phyloP scores from a whole-genome alignment of 2,113 vertebrate genomes.

The Pomatorhinus ruficollis region DNA sequence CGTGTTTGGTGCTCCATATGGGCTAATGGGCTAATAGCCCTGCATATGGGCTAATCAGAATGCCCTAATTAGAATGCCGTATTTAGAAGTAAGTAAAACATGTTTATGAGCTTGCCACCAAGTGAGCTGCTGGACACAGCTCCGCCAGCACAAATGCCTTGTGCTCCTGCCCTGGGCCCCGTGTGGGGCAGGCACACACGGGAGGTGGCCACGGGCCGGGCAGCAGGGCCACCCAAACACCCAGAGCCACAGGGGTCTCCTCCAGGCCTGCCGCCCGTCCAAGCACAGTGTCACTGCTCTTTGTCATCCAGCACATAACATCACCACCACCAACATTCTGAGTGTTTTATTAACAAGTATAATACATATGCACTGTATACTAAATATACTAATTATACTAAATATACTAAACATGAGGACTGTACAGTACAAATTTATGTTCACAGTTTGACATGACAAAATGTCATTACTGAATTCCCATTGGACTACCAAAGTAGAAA shows the following conservation, averaged over 20 bases:
- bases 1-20: neutral
- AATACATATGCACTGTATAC: constrained; percentile 75
- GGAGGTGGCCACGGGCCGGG: accelerated
- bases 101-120: neutral
- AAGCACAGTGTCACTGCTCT: accelerated
- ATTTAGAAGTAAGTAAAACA: neutral
- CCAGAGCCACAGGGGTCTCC: neutral
- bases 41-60: neutral
- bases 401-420: constrained; percentile 62
- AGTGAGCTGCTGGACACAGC: neutral
- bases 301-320: neutral
- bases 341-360: constrained; percentile 91
- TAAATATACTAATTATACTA: constrained; percentile 45
- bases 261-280: neutral
- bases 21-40: too few relatives aligned
- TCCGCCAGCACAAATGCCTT: accelerated
- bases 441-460: constrained; percentile 94
- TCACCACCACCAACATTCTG: constrained; percentile 24
- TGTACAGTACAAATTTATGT: constrained; percentile 89
- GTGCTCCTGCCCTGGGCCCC: neutral
- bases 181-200: accelerated
- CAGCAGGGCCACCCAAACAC: neutral
- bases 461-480: constrained; percentile 88
- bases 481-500: constrained; percentile 87
- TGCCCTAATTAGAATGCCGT: neutral